Evolutionary conservation across 2,113 vertebrate species (phyloP).

Genomic region (Salvator merianae): DNA sequence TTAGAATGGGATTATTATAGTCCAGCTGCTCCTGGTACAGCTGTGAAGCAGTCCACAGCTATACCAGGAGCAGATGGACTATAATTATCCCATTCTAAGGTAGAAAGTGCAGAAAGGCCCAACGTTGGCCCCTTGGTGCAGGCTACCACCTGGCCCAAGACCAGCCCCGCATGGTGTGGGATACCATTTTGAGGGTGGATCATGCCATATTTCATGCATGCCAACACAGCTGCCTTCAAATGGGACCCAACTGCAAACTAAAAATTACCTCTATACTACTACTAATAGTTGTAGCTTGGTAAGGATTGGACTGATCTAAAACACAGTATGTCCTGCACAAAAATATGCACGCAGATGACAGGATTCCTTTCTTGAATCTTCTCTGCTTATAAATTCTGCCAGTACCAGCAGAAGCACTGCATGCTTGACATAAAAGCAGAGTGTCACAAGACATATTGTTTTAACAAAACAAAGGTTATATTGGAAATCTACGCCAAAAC

Average conservation of each 20-base stretch:
- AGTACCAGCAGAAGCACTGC: background rate
- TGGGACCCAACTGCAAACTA: background rate
- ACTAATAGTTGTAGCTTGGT: background rate
- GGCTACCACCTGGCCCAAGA: no score
- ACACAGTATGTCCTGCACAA: background rate
- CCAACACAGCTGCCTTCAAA: background rate
- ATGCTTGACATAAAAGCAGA: background rate
- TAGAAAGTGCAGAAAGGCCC: no score
- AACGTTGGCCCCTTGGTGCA: no score
- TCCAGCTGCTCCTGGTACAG: no score
- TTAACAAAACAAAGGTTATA: background rate
- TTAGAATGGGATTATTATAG: no score
- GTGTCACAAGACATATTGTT: background rate
- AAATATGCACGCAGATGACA: conserved; percentile 5
- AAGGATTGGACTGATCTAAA: background rate
- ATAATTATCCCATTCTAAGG: no score
- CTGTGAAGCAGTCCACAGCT: no score
- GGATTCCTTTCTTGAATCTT: background rate
- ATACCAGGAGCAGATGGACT: no score
- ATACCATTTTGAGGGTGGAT: no score
- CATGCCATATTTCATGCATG: background rate
- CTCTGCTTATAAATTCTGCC: background rate
- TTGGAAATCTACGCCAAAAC: background rate
- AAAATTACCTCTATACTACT: background rate
- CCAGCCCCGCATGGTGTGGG: no score